Evolutionary conservation across 2,888 invertebrate species (phyloP).

Genomic region (Tetranychus truncatus): DNA sequence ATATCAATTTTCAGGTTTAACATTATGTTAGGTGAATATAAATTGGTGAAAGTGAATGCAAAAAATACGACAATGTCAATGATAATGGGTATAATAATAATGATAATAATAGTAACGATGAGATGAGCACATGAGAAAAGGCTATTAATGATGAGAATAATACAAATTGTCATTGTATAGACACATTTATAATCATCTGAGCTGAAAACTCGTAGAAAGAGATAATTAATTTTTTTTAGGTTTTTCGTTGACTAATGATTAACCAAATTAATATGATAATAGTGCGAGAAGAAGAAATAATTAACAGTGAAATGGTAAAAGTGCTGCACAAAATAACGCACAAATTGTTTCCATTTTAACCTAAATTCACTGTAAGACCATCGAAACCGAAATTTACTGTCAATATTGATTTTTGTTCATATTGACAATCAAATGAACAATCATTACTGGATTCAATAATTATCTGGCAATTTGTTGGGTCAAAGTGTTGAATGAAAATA

Average conservation of each 20-base stretch:
- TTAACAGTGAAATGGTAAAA: not conserved
- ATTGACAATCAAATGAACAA: too few species aligned
- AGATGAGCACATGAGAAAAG: too few species aligned
- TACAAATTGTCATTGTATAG: too few species aligned
- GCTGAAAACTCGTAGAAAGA: not conserved
- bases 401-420: too few species aligned
- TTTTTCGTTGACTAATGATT: not conserved
- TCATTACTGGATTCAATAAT: too few species aligned
- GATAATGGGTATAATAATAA: not conserved
- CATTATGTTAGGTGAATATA: not conserved
- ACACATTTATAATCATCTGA: not conserved
- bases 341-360: not conserved
- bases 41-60: not conserved
- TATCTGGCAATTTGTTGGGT: too few species aligned
- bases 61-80: not conserved
- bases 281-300: too few species aligned
- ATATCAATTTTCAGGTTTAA: not conserved
- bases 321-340: not conserved
- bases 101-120: too few species aligned
- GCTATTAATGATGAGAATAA: too few species aligned
- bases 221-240: not conserved
- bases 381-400: too few species aligned
- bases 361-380: too few species aligned
- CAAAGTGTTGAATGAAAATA: too few species aligned
- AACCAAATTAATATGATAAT: not conserved